phyloP scores from a whole-genome alignment of 2,113 vertebrate genomes.

The Burhinus oedicnemus region DNA sequence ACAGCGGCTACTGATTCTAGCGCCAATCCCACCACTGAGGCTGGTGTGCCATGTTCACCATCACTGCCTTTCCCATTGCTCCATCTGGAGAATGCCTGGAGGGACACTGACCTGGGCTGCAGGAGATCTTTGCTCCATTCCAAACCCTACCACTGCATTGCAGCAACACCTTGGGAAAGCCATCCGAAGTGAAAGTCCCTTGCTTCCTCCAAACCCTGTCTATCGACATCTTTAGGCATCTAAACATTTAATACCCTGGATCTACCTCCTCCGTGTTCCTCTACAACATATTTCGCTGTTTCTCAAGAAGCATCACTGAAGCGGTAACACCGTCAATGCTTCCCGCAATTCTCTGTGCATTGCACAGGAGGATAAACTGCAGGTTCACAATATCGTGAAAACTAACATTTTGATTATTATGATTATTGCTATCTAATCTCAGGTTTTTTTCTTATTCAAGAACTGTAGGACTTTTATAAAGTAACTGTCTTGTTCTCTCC shows the following conservation, averaged over 20 bases:
- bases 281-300: not conserved
- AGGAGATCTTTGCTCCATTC: not conserved
- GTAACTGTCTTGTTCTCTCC: not conserved
- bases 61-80: fast-evolving
- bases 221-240: fast-evolving
- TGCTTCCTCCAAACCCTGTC: not conserved
- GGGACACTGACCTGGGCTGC: not conserved
- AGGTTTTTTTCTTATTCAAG: not conserved
- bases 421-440: not conserved
- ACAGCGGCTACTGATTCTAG: not conserved
- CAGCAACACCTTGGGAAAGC: not conserved
- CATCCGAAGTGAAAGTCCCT: not conserved
- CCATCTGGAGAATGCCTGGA: fast-evolving
- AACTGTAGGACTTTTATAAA: not conserved
- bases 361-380: not conserved
- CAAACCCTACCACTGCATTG: not conserved
- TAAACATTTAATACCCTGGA: not conserved
- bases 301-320: not conserved
- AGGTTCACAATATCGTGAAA: not conserved
- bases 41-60: fast-evolving
- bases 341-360: not conserved
- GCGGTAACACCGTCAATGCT: not conserved
- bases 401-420: not conserved
- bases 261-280: not conserved
- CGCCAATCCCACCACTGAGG: too few relatives aligned